These are phyloP conservation scores for Trichogramma pretiosum DNA, from an alignment of 1,140 invertebrate species.

Conservation along the genomic window DNA sequence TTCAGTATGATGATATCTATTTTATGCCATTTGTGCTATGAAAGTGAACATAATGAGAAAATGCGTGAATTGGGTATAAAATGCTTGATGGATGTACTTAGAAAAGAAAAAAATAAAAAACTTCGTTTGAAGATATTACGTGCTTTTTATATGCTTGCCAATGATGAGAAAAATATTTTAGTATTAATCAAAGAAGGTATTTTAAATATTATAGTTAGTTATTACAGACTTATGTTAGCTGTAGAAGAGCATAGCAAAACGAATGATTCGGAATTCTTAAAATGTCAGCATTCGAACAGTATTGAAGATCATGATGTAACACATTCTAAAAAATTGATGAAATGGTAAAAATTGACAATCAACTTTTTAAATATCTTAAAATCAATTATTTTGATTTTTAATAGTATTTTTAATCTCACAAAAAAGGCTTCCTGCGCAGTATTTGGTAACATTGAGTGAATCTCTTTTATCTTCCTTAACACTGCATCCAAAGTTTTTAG, in stretches of 20 bases:
- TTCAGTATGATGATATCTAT: constrained; percentile 24
- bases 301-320: too few relatives aligned
- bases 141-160: constrained; percentile 30
- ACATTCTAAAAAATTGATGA: constrained; percentile 23
- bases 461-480: constrained; percentile 35
- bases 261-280: constrained; percentile 22
- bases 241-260: too few relatives aligned
- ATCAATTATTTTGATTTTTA: neutral
- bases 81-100: constrained; percentile 30
- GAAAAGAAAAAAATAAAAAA: constrained; percentile 22
- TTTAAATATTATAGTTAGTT: constrained; percentile 28
- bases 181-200: constrained; percentile 37
- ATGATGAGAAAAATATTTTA: constrained; percentile 29
- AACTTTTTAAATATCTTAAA: neutral
- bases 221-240: constrained; percentile 31
- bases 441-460: constrained; percentile 31
- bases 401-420: constrained; percentile 4
- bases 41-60: constrained; percentile 34
- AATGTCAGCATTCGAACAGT: too few relatives aligned
- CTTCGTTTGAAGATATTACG: constrained; percentile 31
- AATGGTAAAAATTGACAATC: constrained; percentile 22
- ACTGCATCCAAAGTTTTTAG: constrained; percentile 27
- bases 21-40: constrained; percentile 35
- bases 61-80: constrained; percentile 31
- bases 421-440: constrained; percentile 35